Percentiles rank a stretch among this genome's conserved stretches.
These are phyloP conservation scores for Tapera naevia DNA, from an alignment of 2,797 vertebrate species.

Conservation along the genomic window DNA sequence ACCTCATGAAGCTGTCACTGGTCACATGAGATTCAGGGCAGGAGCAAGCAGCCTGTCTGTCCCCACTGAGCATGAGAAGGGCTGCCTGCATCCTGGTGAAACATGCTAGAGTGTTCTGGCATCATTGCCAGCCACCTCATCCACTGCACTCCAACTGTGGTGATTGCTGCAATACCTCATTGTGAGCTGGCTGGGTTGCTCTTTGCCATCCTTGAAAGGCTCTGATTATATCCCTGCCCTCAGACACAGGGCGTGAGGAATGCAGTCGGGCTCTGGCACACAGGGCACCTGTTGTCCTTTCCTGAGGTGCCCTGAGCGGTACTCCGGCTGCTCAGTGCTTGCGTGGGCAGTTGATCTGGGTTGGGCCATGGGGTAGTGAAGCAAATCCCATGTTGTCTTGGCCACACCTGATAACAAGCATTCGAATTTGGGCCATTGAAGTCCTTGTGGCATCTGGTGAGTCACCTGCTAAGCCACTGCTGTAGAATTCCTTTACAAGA, in stretches of 20 bases:
- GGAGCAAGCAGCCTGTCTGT: not conserved
- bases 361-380: not conserved
- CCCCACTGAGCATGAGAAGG: fast-evolving
- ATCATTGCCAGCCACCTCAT: not conserved
- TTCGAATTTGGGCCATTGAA: fast-evolving
- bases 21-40: fast-evolving
- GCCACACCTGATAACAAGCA: not conserved
- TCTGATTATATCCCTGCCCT: slow-evolving; percentile 22
- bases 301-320: not conserved
- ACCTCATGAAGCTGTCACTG: fast-evolving
- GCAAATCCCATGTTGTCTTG: not conserved
- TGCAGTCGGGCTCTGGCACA: not conserved
- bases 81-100: not conserved
- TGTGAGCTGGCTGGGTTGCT: not conserved
- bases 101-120: not conserved
- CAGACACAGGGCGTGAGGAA: not conserved
- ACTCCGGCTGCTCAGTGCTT: not conserved
- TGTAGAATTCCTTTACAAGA: not conserved
- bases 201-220: slow-evolving; percentile 4
- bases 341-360: not conserved
- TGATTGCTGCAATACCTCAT: not conserved
- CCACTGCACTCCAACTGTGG: fast-evolving
- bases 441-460: not conserved
- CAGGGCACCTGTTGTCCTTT: not conserved
- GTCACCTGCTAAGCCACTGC: not conserved